These are phyloP conservation scores for Monoplex corrugatus DNA, from an alignment of 2,888 invertebrate species.

Conservation along the genomic window DNA sequence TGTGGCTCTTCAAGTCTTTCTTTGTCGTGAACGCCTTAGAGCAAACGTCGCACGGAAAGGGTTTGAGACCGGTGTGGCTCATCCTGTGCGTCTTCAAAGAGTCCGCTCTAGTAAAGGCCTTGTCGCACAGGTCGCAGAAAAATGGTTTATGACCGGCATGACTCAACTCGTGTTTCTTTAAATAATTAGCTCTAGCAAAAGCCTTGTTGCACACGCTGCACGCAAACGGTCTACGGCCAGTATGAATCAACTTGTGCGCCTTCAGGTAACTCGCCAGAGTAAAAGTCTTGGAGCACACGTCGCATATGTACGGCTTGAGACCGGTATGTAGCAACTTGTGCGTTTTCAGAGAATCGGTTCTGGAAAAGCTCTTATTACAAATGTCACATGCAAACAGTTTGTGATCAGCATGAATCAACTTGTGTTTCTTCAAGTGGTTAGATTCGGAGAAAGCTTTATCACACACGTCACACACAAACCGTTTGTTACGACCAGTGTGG, in stretches of 20 bases:
- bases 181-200: not conserved
- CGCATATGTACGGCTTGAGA: not conserved
- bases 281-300: constrained; percentile 7
- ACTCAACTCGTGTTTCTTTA: not conserved
- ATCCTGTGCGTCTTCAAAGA: not conserved
- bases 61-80: constrained; percentile 22
- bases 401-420: not conserved
- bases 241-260: not conserved
- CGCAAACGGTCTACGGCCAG: not conserved
- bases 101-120: not conserved
- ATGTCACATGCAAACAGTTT: not conserved
- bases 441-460: not conserved
- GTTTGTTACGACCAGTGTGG: not conserved
- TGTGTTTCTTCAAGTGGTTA: not conserved
- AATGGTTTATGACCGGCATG: constrained; percentile 26
- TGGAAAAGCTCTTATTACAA: not conserved
- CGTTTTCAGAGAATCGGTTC: not conserved
- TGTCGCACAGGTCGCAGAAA: constrained; percentile 34
- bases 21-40: not conserved
- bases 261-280: not conserved
- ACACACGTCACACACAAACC: not conserved
- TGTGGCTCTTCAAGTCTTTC: not conserved
- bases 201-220: not conserved
- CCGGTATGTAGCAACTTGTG: constrained; percentile 10
- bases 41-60: constrained; percentile 27